phyloP scores from a whole-genome alignment of 2,888 invertebrate species.

The Sussaba pulchella region DNA sequence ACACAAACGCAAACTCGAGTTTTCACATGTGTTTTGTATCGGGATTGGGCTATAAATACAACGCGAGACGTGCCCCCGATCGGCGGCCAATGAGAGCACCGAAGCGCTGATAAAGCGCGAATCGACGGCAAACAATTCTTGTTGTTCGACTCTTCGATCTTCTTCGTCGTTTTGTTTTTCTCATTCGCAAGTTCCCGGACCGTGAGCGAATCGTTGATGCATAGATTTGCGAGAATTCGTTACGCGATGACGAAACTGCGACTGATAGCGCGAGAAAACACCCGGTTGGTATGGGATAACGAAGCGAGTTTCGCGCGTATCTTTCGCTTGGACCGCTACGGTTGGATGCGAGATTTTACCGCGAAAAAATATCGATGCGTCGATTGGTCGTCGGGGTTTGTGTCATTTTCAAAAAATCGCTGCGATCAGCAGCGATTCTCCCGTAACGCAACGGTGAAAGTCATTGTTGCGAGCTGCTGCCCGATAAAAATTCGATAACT shows the following conservation, averaged over 20 bases:
- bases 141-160: slow-evolving; percentile 36
- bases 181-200: slow-evolving; percentile 15
- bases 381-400: too few species aligned
- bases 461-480: too few species aligned
- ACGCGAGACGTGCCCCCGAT: slow-evolving; percentile 47
- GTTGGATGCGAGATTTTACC: background rate
- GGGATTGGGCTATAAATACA: slow-evolving; percentile 17
- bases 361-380: background rate
- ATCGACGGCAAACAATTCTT: slow-evolving; percentile 49
- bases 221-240: slow-evolving; percentile 8
- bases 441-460: too few species aligned
- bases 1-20: too few species aligned
- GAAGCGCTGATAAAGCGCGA: slow-evolving; percentile 10
- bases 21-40: background rate
- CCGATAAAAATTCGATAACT: too few species aligned
- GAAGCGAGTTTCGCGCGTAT: background rate
- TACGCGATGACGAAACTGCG: background rate
- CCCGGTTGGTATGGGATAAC: background rate
- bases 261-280: slow-evolving; percentile 6
- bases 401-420: too few species aligned
- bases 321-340: background rate
- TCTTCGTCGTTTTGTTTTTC: slow-evolving; percentile 20
- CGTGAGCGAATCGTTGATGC: background rate
- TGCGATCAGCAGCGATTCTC: too few species aligned
- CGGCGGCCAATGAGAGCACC: slow-evolving; percentile 44